Percentiles rank a stretch among this genome's conserved stretches.
Evolutionary conservation across 2,888 invertebrate genomes (phyloP).

Genomic region (Tortricodes alternella): DNA sequence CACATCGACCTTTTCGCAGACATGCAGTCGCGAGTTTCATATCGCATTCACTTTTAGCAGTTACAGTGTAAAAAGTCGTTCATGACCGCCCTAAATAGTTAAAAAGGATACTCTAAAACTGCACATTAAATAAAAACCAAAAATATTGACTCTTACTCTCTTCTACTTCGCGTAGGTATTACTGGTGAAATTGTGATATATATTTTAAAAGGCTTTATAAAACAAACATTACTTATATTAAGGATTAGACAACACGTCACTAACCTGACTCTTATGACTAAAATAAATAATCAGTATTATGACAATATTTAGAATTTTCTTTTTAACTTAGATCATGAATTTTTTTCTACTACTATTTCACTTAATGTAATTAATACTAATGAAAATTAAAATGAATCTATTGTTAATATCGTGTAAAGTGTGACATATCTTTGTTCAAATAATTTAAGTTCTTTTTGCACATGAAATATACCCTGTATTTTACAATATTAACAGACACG

Average conservation of each 20-base stretch:
- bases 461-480: slow-evolving; percentile 17
- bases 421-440: slow-evolving; percentile 69
- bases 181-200: slow-evolving; percentile 32
- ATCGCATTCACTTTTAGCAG: too few relatives aligned
- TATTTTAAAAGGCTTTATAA: slow-evolving; percentile 31
- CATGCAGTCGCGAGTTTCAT: too few relatives aligned
- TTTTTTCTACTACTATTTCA: slow-evolving; percentile 7
- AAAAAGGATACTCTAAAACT: too few relatives aligned
- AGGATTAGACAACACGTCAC: slow-evolving; percentile 15
- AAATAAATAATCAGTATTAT: slow-evolving; percentile 58
- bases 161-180: slow-evolving; percentile 22
- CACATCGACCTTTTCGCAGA: too few relatives aligned
- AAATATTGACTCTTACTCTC: not conserved
- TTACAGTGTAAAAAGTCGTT: too few relatives aligned
- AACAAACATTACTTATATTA: slow-evolving; percentile 5
- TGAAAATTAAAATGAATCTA: too few relatives aligned
- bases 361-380: slow-evolving; percentile 31
- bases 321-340: slow-evolving; percentile 20
- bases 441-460: slow-evolving; percentile 35
- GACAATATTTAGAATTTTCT: slow-evolving; percentile 53
- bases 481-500: too few relatives aligned
- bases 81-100: too few relatives aligned
- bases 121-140: slow-evolving; percentile 4
- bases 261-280: slow-evolving; percentile 56
- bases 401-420: slow-evolving; percentile 64